A percentile compares a stretch with the other conserved stretches of the same genome.
Evolutionary conservation across 2,113 vertebrate genomes (phyloP).

Genomic region (Chaetura pelagica): DNA sequence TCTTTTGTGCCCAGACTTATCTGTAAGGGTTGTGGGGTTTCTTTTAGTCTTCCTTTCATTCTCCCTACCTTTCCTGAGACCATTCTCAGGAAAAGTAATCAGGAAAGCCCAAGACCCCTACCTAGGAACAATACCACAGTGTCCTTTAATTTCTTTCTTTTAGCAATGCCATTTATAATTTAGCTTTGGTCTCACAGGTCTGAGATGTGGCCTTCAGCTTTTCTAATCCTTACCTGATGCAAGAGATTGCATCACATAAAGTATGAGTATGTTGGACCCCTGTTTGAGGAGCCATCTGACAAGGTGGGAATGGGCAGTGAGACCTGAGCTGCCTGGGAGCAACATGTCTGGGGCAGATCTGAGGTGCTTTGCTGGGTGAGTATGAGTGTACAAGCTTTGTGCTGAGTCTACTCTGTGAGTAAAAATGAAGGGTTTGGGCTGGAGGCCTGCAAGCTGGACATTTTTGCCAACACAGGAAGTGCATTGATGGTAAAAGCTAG

Average conservation of each 20-base stretch:
- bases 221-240: neutral
- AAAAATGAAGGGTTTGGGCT: neutral
- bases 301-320: neutral
- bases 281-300: neutral
- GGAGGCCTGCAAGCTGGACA: neutral
- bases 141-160: neutral
- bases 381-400: neutral
- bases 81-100: neutral
- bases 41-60: neutral
- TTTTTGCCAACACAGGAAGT: neutral
- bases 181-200: neutral
- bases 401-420: neutral
- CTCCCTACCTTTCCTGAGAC: neutral
- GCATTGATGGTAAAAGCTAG: neutral
- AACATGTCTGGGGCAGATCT: neutral
- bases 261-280: neutral
- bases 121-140: fast-evolving
- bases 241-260: neutral
- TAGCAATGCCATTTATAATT: neutral
- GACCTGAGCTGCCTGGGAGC: neutral
- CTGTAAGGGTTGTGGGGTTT: neutral
- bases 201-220: neutral
- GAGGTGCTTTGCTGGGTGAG: fast-evolving
- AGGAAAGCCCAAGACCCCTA: neutral
- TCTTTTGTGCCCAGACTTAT: neutral